Percentiles rank a stretch among this genome's conserved stretches.
Evolutionary conservation across 2,888 invertebrate species (phyloP).

Genomic region (Lithosia quadra): DNA sequence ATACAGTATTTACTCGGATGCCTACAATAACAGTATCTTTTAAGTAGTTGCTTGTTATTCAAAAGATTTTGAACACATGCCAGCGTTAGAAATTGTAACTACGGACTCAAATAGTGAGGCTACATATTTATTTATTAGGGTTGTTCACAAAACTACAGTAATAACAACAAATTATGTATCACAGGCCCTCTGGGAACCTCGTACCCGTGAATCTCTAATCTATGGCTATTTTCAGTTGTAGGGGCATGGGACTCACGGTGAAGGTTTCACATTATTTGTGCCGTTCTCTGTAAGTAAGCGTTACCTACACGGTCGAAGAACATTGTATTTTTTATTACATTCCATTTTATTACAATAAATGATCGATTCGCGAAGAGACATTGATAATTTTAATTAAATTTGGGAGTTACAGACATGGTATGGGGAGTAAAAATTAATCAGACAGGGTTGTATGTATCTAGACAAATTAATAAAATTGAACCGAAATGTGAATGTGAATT

Average conservation of each 20-base stretch:
- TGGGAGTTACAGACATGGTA: neutral
- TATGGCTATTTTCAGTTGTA: slow-evolving; percentile 14
- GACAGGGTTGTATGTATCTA: neutral
- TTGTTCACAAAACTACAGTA: slow-evolving; percentile 27
- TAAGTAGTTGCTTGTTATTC: slow-evolving; percentile 37
- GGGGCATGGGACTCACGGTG: neutral
- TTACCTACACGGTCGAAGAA: too few species aligned
- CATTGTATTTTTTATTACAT: neutral
- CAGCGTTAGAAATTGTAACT: slow-evolving; percentile 38
- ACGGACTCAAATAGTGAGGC: slow-evolving; percentile 20
- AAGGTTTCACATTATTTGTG: neutral
- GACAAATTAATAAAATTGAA: neutral
- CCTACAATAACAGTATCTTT: slow-evolving; percentile 35
- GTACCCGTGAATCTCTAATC: slow-evolving; percentile 20
- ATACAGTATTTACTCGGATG: slow-evolving; percentile 35
- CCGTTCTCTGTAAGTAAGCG: neutral
- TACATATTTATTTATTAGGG: slow-evolving; percentile 25
- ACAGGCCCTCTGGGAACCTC: slow-evolving; percentile 18
- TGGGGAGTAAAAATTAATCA: neutral
- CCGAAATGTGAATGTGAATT: neutral
- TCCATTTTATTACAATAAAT: too few species aligned
- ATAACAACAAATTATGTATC: slow-evolving; percentile 25
- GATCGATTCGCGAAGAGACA: neutral
- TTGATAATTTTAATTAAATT: neutral
- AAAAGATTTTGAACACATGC: slow-evolving; percentile 39